Evolutionary conservation across 2,888 invertebrate genomes (phyloP).

Genomic region (Athalia circularis): DNA sequence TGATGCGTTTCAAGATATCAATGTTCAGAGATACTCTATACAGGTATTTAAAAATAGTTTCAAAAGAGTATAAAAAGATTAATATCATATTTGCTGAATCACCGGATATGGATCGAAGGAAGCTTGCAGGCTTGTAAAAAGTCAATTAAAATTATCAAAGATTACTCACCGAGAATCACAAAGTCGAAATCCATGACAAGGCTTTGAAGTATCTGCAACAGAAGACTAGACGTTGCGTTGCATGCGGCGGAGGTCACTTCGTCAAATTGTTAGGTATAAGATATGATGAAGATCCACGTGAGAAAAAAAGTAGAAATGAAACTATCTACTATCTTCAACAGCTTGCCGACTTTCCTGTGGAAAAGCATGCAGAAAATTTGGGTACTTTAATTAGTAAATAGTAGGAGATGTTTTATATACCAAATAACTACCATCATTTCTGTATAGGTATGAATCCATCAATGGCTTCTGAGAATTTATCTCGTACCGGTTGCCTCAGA

Average conservation of each 20-base stretch:
- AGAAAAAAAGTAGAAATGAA: slow-evolving; percentile 44
- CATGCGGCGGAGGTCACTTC: slow-evolving; percentile 79
- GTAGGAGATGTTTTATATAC: background rate
- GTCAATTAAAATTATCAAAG: slow-evolving; percentile 58
- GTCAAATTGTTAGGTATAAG: slow-evolving; percentile 73
- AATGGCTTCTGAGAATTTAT: background rate
- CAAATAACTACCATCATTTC: background rate
- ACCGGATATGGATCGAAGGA: too few relatives aligned
- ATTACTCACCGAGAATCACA: slow-evolving; percentile 79
- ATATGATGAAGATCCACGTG: slow-evolving; percentile 62
- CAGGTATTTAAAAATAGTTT: slow-evolving; percentile 61
- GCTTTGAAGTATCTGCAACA: slow-evolving; percentile 78
- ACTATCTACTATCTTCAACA: slow-evolving; percentile 21
- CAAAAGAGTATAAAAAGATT: background rate
- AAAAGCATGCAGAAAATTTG: slow-evolving; percentile 9
- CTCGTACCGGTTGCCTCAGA: background rate
- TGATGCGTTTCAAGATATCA: slow-evolving; percentile 78
- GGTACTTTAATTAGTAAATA: background rate
- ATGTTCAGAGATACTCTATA: slow-evolving; percentile 79
- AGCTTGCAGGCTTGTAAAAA: too few relatives aligned
- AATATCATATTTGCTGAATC: too few relatives aligned
- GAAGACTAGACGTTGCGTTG: slow-evolving; percentile 77
- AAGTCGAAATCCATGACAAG: slow-evolving; percentile 78
- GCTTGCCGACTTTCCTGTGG: slow-evolving; percentile 30
- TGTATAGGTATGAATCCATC: background rate